A percentile compares a stretch with the other conserved stretches of the same genome.
These are phyloP conservation scores for Galerucella pusilla DNA, from an alignment of 2,888 invertebrate genomes.

Conservation along the genomic window DNA sequence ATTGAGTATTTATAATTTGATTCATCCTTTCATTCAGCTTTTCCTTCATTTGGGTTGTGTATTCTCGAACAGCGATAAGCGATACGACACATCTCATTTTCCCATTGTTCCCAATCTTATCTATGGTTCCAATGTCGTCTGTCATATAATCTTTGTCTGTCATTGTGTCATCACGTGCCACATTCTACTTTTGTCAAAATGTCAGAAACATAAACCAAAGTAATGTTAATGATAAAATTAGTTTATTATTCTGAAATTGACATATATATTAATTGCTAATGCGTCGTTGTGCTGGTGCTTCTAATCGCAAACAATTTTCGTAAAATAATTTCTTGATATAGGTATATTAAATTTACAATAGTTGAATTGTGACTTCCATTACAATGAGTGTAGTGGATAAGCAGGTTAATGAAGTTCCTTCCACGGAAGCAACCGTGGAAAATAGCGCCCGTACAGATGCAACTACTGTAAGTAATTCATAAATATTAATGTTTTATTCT, in stretches of 20 bases:
- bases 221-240: neutral
- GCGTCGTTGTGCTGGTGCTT: neutral
- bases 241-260: neutral
- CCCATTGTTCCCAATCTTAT: neutral
- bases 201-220: constrained; percentile 6
- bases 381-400: constrained; percentile 42
- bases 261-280: neutral
- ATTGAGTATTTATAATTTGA: too few species aligned
- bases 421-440: constrained; percentile 29
- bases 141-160: neutral
- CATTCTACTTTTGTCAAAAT: neutral
- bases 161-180: constrained; percentile 1
- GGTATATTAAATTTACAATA: neutral
- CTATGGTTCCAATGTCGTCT: neutral
- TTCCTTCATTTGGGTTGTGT: neutral
- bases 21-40: neutral
- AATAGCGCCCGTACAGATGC: constrained; percentile 3
- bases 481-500: constrained; percentile 1
- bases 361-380: neutral
- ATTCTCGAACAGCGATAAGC: neutral
- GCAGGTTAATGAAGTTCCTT: constrained; percentile 35
- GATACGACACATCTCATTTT: neutral
- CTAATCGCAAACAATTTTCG: neutral
- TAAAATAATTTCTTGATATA: neutral
- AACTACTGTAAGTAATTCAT: constrained; percentile 24